Base-by-base conservation (phyloP, 2,888 invertebrate species). In the Laothoe populi region DNA sequence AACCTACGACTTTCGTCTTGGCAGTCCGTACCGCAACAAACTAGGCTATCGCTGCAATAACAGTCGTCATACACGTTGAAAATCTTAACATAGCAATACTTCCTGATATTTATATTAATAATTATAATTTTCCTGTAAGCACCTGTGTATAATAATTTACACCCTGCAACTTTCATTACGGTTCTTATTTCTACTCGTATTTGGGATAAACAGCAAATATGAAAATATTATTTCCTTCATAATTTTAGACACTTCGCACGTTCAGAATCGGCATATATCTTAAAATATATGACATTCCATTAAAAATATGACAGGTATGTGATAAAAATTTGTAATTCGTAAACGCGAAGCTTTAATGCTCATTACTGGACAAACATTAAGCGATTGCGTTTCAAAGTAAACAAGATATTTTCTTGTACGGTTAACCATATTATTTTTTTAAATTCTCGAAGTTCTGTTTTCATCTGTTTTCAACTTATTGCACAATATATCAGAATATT, bases 401-500 rank as follows among this genome's bases (percentile, higher is more conserved):
- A 53, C 11, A 31, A 35, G 35, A 35, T 53, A 40, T 48, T 38
- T 40, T 23, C 16, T 10, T 53, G 53, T 53, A 53, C 53, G 31
- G 53, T 53, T 53, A 53, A 53, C 4, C 31, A 35, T 16, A 16
- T 1, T 35, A 35, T 16, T 19, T 16, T 53, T 35, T 35, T 16
- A 31, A 53, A 53, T 35, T 35, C 19, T 2, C 49, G 2, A n/a
- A 53, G 10, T 53, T 35, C 53, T 2, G 44, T 8, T 8, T 35
- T 53, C 10, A 61, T 64, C 45, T n/a, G n/a, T n/a, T n/a, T n/a
- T 26, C 61, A 62, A 66, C 64, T 63, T 68, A 70, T 74, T 73
- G 71, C 70, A 64, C 67, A 71, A 73, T 70, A 68, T 64, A 64
- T 63, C 45, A 59, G 42, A 61, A 60, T 58, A 66, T 60, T 64